Conservation (phyloP, 2,888 invertebrate genomes). For the Lissonota sp. region DNA sequence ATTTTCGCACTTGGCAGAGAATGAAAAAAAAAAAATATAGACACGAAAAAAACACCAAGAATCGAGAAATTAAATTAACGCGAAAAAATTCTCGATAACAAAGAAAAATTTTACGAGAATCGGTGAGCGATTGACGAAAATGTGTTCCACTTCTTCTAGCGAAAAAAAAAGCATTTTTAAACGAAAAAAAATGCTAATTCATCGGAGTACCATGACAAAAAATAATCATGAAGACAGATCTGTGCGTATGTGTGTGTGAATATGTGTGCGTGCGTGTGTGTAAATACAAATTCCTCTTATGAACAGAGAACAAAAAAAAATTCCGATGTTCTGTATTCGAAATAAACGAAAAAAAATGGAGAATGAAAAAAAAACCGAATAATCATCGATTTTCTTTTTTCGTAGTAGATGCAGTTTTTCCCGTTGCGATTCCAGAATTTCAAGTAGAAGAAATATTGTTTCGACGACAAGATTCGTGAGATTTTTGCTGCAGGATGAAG, state of each 20-base stretch:
- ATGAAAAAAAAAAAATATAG: not conserved
- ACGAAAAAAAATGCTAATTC: conserved; percentile 10
- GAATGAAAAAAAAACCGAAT: not conserved
- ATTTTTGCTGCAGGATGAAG: not conserved
- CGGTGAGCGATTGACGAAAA: conserved; percentile 24
- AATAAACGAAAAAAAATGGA: conserved; percentile 57
- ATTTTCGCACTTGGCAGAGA: conserved; percentile 17
- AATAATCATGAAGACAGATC: no score
- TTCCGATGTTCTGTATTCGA: conserved; percentile 71
- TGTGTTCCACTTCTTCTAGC: conserved; percentile 31
- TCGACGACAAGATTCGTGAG: no score
- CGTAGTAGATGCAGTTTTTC: not conserved
- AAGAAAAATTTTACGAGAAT: conserved; percentile 9
- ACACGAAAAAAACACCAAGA: not conserved
- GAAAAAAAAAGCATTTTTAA: conserved; percentile 5
- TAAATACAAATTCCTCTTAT: conserved; percentile 1
- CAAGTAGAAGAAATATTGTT: not conserved
- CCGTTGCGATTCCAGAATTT: not conserved
- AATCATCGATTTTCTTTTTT: not conserved
- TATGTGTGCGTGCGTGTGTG: not conserved
- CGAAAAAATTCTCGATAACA: not conserved
- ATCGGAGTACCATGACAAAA: not conserved
- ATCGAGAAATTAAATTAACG: conserved; percentile 3
- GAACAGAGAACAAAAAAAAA: conserved; percentile 29
- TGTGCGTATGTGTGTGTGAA: no score